Evolutionary conservation across 2,888 invertebrate genomes (phyloP), one percentile per base, ranked within the genome.

Genomic region (Eurois occulta): DNA sequence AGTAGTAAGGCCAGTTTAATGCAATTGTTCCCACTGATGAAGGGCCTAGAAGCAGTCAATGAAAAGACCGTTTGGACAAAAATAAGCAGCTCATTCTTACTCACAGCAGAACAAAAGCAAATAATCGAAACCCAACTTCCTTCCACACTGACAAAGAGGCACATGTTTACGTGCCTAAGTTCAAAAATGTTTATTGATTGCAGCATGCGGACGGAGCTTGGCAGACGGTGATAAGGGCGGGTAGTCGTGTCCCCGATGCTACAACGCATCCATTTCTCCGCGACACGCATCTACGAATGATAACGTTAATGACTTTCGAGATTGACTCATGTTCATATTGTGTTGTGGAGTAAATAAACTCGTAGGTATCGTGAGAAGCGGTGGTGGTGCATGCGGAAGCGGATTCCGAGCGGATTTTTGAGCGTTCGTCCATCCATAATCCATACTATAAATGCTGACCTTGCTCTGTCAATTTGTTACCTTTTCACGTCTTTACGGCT

Each of bases 261-360:
- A 86, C 84, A 91, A 90, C 85, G 93, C 92, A 92, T 92, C 91
- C 93, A 94, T 94, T 95, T 93, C 94, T 93, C 94, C 88, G 83
- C 91, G 89, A 90, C 91, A 89, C 90, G 91, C 91, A 91, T 91
- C 91, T 88, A 82, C 81, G 77, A 82, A 85, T 91, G 95, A 96
- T 96, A 96, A 94, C 92, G 91, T 94, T 94, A 95, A 95, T 93
- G 94, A 95, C 95, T 94, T 93, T 93, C 92, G 81, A 94, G 93
- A 95, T 95, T 94, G 95, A 94, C 94, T 95, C 94, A 94, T 93
- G 90, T 90, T 91, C 88, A 86, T 91, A 91, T 92, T 91, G 91
- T 92, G 91, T 92, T 92, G 91, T 93, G 67, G 62, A 93, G 94
- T 94, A 93, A 92, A 93, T 92, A 93, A 89, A 91, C 91, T 88